Base-by-base conservation (phyloP, 2,888 invertebrate species). In the Peribatodes rhomboidaria region DNA sequence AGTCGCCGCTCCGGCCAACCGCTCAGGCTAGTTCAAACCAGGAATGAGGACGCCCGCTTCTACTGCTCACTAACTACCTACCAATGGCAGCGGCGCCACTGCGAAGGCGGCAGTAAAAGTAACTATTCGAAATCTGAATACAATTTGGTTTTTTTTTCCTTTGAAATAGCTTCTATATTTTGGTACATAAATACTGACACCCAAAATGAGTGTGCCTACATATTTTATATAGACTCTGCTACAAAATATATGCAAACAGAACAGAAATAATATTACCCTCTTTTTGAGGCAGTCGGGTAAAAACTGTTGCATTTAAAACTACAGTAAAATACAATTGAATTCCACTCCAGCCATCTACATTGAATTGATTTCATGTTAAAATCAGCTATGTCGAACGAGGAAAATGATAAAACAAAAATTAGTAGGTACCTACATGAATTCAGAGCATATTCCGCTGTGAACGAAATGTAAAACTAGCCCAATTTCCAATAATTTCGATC, bases 1-100 rank as follows among this genome's bases (percentile, higher is more conserved):
- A 42, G 59, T 50, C 35, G 46, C 22, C n/a, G n/a, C 20, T 44
- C 20, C 10, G 37, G 2, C 52, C 41, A 41, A 27, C 41, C 39
- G 37, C 22, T 33, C 33, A 52, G n/a, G 54, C 42, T 41, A 50
- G 35, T 64, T 64, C 33, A 9, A 50, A 46, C 35, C 44, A 60
- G 39, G 55, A 65, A 65, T 65, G 65, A 65, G 60, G 55, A 44
- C 65, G 37, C 10, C 47, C 46, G 55, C 42, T 44, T 47, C 53
- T 54, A 33, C 33, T 42, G 42, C 31, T 27, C 18, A 22, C 20
- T 31, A 39, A 27, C 13, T 56, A 27, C 42, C 44, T 50, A 57
- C 62, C n/a, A 35, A 20, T 27, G n/a, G 3, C n/a, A 35, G 31
- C 37, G n/a, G 3, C n/a, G 3, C 27, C 2, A 7, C 53, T 14